These are phyloP conservation scores for Thysanoteuthis rhombus DNA, from an alignment of 2,888 invertebrate genomes.

Conservation along the genomic window DNA sequence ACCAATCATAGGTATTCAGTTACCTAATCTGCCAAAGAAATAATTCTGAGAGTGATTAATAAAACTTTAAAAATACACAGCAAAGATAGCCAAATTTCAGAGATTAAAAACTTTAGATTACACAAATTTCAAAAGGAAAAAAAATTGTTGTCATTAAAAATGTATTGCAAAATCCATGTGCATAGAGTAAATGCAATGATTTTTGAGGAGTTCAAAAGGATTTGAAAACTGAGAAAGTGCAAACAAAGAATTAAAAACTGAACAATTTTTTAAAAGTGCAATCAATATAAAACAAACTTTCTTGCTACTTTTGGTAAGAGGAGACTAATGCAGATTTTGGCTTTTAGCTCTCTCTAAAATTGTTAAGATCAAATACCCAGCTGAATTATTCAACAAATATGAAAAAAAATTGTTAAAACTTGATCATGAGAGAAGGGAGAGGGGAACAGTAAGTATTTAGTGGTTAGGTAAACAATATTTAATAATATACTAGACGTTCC, in stretches of 20 bases:
- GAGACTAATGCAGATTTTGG: not conserved
- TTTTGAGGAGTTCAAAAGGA: not conserved
- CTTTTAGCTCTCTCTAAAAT: not conserved
- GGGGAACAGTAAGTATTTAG: not conserved
- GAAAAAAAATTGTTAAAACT: not conserved
- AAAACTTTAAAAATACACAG: conserved; percentile 22
- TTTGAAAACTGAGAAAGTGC: too few relatives aligned
- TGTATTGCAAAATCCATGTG: not conserved
- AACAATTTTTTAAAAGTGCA: not conserved
- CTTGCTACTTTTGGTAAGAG: not conserved
- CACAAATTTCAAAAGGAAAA: not conserved
- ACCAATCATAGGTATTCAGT: conserved; percentile 30
- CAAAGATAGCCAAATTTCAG: conserved; percentile 28
- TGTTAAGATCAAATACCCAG: not conserved
- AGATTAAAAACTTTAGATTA: conserved; percentile 16
- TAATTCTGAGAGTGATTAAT: conserved; percentile 31
- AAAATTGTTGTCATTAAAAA: too few relatives aligned
- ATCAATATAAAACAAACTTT: not conserved
- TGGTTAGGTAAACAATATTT: not conserved
- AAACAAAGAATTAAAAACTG: too few relatives aligned
- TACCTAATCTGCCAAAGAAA: conserved; percentile 31
- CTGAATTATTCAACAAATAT: not conserved
- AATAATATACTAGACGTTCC: not conserved
- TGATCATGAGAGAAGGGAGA: not conserved
- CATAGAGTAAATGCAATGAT: not conserved